Evolutionary conservation across 2,888 invertebrate genomes (phyloP).

Genomic region (Xestia ashworthii): DNA sequence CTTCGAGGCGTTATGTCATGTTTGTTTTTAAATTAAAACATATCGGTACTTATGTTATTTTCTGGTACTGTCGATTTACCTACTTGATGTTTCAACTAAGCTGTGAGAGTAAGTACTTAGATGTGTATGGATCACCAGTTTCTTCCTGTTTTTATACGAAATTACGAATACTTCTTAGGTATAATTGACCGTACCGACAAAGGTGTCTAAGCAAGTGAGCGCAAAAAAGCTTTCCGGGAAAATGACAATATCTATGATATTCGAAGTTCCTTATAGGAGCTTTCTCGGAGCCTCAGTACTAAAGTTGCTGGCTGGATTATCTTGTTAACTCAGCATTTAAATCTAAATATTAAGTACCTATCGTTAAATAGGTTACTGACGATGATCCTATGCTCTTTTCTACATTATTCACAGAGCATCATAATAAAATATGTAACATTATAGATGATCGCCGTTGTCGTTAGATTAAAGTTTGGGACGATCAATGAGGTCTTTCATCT

Average conservation of each 20-base stretch:
- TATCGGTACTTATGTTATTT: too few relatives aligned
- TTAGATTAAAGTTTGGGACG: too few relatives aligned
- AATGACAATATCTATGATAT: neutral
- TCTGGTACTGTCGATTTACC: too few relatives aligned
- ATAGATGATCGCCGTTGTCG: too few relatives aligned
- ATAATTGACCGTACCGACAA: neutral
- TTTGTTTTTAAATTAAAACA: too few relatives aligned
- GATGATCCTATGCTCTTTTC: too few relatives aligned
- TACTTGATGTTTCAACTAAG: too few relatives aligned
- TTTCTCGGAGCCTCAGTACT: neutral
- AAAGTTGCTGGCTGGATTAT: neutral
- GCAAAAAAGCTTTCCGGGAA: neutral
- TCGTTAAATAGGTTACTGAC: too few relatives aligned
- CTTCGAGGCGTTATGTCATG: too few relatives aligned
- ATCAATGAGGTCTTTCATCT: neutral
- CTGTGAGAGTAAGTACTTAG: too few relatives aligned
- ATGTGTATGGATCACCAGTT: neutral
- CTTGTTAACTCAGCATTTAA: neutral
- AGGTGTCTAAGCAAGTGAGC: neutral
- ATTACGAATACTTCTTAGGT: neutral
- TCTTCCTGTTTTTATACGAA: slow-evolving; percentile 12
- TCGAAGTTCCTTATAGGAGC: neutral
- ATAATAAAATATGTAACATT: too few relatives aligned
- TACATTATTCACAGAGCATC: too few relatives aligned
- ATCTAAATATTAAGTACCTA: neutral